Percentiles rank a stretch among this genome's conserved stretches.
These are phyloP conservation scores for Euzophera pinguis DNA, from an alignment of 2,888 invertebrate species.

Conservation along the genomic window DNA sequence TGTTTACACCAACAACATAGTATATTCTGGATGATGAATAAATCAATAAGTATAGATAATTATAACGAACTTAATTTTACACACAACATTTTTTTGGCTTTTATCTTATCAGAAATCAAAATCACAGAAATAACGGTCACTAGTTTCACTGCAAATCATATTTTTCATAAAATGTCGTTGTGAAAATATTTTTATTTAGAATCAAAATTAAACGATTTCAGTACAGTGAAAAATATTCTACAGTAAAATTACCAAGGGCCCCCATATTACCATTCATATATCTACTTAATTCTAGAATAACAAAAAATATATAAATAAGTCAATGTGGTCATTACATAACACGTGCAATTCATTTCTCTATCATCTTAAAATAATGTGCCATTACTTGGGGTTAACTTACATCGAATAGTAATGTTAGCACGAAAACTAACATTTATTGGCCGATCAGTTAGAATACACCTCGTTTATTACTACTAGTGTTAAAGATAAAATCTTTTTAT, in stretches of 20 bases:
- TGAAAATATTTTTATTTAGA: slow-evolving; percentile 15
- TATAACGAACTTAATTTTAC: slow-evolving; percentile 45
- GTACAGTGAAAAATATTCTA: slow-evolving; percentile 15
- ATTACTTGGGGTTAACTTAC: slow-evolving; percentile 45
- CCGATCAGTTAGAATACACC: slow-evolving; percentile 23
- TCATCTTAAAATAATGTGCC: slow-evolving; percentile 58
- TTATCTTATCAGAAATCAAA: slow-evolving; percentile 58
- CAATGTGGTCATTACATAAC: slow-evolving; percentile 72
- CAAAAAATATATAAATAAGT: slow-evolving; percentile 73
- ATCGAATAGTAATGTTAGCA: slow-evolving; percentile 28
- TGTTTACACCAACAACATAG: slow-evolving; percentile 37
- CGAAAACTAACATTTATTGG: slow-evolving; percentile 44
- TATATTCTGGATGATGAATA: slow-evolving; percentile 35
- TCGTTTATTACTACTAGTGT: slow-evolving; percentile 8
- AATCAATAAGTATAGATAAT: slow-evolving; percentile 42
- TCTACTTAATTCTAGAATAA: slow-evolving; percentile 68
- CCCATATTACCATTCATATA: slow-evolving; percentile 44
- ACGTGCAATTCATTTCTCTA: slow-evolving; percentile 66
- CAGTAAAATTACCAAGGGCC: slow-evolving; percentile 43
- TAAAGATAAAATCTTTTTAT: background rate
- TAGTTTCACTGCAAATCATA: slow-evolving; percentile 22
- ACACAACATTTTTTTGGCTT: slow-evolving; percentile 70
- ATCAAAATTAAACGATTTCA: slow-evolving; percentile 17
- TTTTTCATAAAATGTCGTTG: slow-evolving; percentile 24
- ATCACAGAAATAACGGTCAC: slow-evolving; percentile 64